These are phyloP conservation scores for Gallinago stenura DNA, from an alignment of 2,797 vertebrate genomes.

Conservation along the genomic window DNA sequence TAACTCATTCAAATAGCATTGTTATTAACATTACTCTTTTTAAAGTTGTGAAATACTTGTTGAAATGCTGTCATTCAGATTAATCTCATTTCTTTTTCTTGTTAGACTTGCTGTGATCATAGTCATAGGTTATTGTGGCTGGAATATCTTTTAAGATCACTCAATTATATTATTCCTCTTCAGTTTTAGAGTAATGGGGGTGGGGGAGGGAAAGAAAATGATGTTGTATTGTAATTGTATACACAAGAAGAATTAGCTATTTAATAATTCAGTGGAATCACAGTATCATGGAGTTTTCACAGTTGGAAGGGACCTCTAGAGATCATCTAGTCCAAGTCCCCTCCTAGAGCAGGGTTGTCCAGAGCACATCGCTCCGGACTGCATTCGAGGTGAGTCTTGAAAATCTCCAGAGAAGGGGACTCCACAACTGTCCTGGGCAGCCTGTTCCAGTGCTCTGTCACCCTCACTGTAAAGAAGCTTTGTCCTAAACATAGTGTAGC, in stretches of 20 bases:
- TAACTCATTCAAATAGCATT: background rate
- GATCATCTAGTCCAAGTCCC: too few relatives aligned
- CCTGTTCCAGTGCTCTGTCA: too few relatives aligned
- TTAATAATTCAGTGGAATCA: background rate
- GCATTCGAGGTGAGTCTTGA: too few relatives aligned
- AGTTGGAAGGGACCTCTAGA: too few relatives aligned
- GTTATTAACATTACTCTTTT: background rate
- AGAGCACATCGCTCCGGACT: too few relatives aligned
- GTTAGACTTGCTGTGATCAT: background rate
- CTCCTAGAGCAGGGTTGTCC: too few relatives aligned
- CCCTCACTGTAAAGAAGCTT: background rate
- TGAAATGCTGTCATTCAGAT: background rate
- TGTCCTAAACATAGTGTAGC: background rate
- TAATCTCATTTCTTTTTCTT: rapidly evolving
- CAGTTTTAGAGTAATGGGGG: background rate
- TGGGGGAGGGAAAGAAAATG: background rate
- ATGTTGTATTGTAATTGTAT: background rate
- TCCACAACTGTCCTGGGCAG: too few relatives aligned
- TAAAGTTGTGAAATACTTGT: background rate
- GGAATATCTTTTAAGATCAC: background rate
- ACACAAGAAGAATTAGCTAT: background rate
- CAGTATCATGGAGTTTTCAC: too few relatives aligned
- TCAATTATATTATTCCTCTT: background rate
- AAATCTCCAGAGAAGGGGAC: too few relatives aligned
- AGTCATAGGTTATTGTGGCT: background rate